These are phyloP conservation scores for Drosophila neonasuta DNA, from an alignment of 2,888 invertebrate species.

Conservation along the genomic window DNA sequence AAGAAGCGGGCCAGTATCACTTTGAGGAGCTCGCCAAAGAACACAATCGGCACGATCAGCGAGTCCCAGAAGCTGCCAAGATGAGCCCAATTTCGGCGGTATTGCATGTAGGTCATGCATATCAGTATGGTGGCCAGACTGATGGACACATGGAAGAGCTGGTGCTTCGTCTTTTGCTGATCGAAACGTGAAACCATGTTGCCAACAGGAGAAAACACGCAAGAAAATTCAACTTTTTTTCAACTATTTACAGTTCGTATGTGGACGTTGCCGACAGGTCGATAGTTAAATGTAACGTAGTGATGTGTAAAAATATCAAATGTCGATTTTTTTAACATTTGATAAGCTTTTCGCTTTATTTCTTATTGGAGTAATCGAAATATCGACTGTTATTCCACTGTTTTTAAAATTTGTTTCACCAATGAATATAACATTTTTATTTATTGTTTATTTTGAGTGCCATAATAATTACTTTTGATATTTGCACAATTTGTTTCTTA, in stretches of 20 bases:
- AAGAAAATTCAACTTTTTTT: conserved; percentile 12
- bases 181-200: conserved; percentile 80
- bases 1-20: conserved; percentile 79
- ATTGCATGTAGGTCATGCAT: conserved; percentile 81
- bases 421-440: background rate
- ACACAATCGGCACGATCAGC: conserved; percentile 80
- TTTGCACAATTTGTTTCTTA: background rate
- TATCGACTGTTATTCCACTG: conserved; percentile 21
- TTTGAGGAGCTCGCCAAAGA: conserved; percentile 79
- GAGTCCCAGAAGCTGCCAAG: conserved; percentile 81
- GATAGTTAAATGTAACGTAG: conserved; percentile 13
- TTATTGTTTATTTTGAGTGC: background rate
- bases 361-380: background rate
- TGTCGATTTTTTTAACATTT: no score
- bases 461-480: background rate
- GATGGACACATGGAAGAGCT: conserved; percentile 81
- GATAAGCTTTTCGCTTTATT: no score
- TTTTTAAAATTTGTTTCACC: background rate
- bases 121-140: conserved; percentile 80
- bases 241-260: conserved; percentile 45
- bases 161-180: conserved; percentile 81
- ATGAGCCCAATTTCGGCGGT: conserved; percentile 78
- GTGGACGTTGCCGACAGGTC: conserved; percentile 24
- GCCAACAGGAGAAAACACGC: conserved; percentile 14
- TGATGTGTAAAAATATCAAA: conserved; percentile 9